Conservation (phyloP, 1,140 invertebrate genomes). For the Drosophila asahinai region DNA sequence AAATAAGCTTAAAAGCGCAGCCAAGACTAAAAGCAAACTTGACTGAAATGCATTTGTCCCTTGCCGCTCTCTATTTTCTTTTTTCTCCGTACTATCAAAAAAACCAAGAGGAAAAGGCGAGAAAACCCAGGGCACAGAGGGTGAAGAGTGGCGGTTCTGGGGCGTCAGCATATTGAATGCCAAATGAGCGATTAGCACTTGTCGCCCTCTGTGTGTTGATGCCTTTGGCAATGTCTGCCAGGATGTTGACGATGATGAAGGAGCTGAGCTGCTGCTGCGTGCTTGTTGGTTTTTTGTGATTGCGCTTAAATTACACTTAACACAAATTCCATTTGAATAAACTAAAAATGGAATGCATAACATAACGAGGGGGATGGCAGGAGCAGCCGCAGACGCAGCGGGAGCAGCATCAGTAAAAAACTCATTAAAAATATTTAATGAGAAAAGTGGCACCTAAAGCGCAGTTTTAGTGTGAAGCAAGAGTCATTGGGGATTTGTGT, state of each 20-base stretch:
- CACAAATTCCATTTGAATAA: slow-evolving; percentile 65
- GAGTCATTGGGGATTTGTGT: slow-evolving; percentile 9
- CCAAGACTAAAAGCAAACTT: slow-evolving; percentile 66
- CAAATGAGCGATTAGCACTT: slow-evolving; percentile 73
- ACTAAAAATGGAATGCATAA: slow-evolving; percentile 32
- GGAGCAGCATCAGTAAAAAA: slow-evolving; percentile 16
- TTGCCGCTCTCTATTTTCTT: background rate
- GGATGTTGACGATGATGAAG: slow-evolving; percentile 34
- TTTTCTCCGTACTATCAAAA: background rate
- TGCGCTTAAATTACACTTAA: slow-evolving; percentile 59
- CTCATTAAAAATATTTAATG: slow-evolving; percentile 39
- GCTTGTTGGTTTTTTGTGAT: slow-evolving; percentile 46
- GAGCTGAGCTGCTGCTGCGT: slow-evolving; percentile 5
- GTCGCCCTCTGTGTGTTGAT: slow-evolving; percentile 35
- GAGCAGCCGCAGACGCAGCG: background rate
- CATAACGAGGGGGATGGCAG: background rate
- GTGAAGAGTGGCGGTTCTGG: background rate
- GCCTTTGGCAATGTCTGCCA: slow-evolving; percentile 40
- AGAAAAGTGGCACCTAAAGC: slow-evolving; percentile 4
- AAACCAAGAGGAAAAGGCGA: background rate
- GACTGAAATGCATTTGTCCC: slow-evolving; percentile 56
- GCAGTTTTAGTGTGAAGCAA: slow-evolving; percentile 9
- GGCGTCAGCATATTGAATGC: slow-evolving; percentile 66
- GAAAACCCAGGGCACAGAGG: background rate
- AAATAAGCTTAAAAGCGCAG: slow-evolving; percentile 73